Evolutionary conservation across 2,888 invertebrate species (phyloP).

Genomic region (Drosophila ustulata): DNA sequence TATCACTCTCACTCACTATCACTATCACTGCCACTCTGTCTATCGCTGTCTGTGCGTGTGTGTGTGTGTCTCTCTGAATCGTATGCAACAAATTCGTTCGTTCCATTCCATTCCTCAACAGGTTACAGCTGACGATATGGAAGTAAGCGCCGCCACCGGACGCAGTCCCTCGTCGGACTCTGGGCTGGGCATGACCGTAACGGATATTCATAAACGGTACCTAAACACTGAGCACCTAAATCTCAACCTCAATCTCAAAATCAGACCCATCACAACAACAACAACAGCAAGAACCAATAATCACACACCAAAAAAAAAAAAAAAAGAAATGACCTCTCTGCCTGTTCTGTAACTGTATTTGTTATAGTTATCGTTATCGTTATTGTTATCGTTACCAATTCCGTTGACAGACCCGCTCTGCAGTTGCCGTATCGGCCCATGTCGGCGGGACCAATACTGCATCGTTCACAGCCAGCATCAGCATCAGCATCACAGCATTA

Average conservation of each 20-base stretch:
- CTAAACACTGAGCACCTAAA: constrained; percentile 51
- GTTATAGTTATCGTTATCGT: constrained; percentile 21
- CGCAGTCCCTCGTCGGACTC: constrained; percentile 97
- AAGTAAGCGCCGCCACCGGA: constrained; percentile 87
- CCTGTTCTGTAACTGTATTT: constrained; percentile 40
- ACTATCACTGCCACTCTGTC: constrained; percentile 14
- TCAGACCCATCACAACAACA: constrained; percentile 31
- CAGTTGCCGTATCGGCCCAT: constrained; percentile 85
- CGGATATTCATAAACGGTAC: constrained; percentile 90
- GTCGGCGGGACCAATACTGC: constrained; percentile 85
- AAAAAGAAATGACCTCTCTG: constrained; percentile 51
- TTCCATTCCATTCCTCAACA: constrained; percentile 79
- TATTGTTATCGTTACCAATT: constrained; percentile 30
- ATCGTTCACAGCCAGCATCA: constrained; percentile 83
- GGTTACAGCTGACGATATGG: constrained; percentile 85
- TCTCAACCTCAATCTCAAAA: constrained; percentile 8
- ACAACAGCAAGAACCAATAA: constrained; percentile 33
- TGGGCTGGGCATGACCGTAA: constrained; percentile 95
- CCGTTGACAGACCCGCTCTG: constrained; percentile 82
- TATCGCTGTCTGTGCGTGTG: constrained; percentile 25
- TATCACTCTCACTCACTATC: constrained; percentile 23
- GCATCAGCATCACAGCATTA: constrained; percentile 69
- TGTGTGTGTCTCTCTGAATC: constrained; percentile 64
- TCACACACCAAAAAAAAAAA: neutral
- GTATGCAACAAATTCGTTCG: constrained; percentile 73